Evolutionary conservation across 1,140 invertebrate species (phyloP).

Genomic region (Drosophila punjabiensis): DNA sequence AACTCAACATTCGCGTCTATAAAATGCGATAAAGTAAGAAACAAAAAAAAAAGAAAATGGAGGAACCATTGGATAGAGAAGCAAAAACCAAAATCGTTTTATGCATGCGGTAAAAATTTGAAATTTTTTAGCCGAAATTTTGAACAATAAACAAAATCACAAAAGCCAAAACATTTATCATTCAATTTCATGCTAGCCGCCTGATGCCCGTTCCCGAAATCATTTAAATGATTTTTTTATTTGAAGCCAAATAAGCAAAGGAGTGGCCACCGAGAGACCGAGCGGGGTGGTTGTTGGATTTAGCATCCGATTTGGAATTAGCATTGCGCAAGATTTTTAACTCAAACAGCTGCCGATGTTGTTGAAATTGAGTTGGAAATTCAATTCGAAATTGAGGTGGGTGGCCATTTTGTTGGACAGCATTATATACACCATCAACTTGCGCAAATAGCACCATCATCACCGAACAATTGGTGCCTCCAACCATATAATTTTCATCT

Average conservation of each 20-base stretch:
- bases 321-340: constrained; percentile 79
- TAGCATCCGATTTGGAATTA: constrained; percentile 27
- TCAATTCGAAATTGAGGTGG: constrained; percentile 63
- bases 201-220: constrained; percentile 53
- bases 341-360: constrained; percentile 60
- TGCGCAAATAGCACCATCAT: constrained; percentile 71
- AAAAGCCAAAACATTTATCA: constrained; percentile 84
- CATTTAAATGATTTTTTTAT: constrained; percentile 83
- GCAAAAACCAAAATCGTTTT: constrained; percentile 60
- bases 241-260: constrained; percentile 80
- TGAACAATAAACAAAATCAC: constrained; percentile 84
- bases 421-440: constrained; percentile 63
- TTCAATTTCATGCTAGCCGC: constrained; percentile 57
- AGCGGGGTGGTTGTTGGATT: constrained; percentile 15
- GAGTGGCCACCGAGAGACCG: constrained; percentile 48
- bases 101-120: constrained; percentile 77
- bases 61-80: not conserved
- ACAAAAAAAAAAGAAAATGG: not conserved
- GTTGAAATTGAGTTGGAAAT: constrained; percentile 14
- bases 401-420: constrained; percentile 73
- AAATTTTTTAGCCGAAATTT: constrained; percentile 77
- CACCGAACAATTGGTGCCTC: constrained; percentile 59
- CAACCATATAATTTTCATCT: constrained; percentile 48
- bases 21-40: constrained; percentile 48
- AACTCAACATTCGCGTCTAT: constrained; percentile 64